Evolutionary conservation across 2,113 vertebrate genomes (phyloP).

Genomic region (Morone chrysops): DNA sequence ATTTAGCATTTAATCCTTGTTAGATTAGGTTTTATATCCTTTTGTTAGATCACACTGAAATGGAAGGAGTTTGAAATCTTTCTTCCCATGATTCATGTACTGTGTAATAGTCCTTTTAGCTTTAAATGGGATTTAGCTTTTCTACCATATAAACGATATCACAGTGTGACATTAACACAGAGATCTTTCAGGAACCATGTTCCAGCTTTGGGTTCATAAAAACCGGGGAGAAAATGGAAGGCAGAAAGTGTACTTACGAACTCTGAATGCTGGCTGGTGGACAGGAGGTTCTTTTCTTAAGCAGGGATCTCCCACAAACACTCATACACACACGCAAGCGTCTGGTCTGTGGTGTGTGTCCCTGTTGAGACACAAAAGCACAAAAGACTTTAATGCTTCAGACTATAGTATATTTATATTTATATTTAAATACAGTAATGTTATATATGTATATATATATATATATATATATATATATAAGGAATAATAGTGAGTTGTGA

Average conservation of each 20-base stretch:
- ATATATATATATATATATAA: neutral
- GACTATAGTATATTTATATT: neutral
- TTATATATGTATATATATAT: no score
- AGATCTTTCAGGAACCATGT: neutral
- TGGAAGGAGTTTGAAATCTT: slow-evolving; percentile 24
- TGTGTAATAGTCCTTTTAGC: slow-evolving; percentile 17
- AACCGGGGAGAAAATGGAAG: neutral
- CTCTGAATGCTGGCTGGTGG: slow-evolving; percentile 55
- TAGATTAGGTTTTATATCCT: slow-evolving; percentile 44
- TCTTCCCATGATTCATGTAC: slow-evolving; percentile 3
- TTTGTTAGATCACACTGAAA: slow-evolving; percentile 43
- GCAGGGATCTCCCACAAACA: slow-evolving; percentile 50
- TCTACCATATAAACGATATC: slow-evolving; percentile 2
- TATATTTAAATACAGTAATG: neutral
- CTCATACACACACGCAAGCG: slow-evolving; percentile 36
- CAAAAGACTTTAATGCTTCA: slow-evolving; percentile 29
- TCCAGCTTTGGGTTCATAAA: slow-evolving; percentile 7
- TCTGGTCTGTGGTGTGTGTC: slow-evolving; percentile 38
- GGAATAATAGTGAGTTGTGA: neutral
- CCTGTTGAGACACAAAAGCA: slow-evolving; percentile 65
- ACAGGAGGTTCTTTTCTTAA: slow-evolving; percentile 44
- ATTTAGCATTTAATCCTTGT: slow-evolving; percentile 55
- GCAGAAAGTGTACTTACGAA: slow-evolving; percentile 72
- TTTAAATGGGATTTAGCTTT: slow-evolving; percentile 23
- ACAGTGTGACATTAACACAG: slow-evolving; percentile 13